Base-by-base conservation (phyloP, 1,140 invertebrate species). In the Drosophila aff. region DNA sequence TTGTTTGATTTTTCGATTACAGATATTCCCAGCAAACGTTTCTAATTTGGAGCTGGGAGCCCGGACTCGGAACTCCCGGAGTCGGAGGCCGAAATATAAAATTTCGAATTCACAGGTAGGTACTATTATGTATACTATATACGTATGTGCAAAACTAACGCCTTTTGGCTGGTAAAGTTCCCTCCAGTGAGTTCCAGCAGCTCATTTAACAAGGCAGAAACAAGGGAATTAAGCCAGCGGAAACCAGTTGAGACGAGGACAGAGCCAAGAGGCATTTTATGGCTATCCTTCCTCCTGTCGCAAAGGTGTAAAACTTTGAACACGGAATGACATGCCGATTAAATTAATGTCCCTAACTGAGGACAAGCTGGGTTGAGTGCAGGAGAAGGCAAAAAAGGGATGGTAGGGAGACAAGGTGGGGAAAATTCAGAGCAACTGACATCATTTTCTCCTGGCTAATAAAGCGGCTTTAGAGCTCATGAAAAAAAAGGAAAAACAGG, bases 231-330 rank as follows among this genome's bases (percentile, higher is more conserved):
- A 67, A 67, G 52, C 16, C 10, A 1, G 18, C 8, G 61, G 41
- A 36, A 64, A 60, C 36, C 10, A 38, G 33, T 16, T 23, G 40
- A 57, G 38, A 43, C 11, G 61, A 18, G 57, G 36, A 49, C 68
- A 75, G 47, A 76, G 68, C 72, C 49, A 59, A 66, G 53, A 76
- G 74, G 63, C 75, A 62, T 77, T 77, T 77, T 62, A 77, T 77
- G 57, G 31, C 41, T 55, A 55, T 63, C 69, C 69, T 38, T 21
- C 38, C 62, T 55, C 40, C 57, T 46, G 43, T 61, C 49, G 55
- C 18, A 77, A 52, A 77, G 64, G 75, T 77, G 75, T 69, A 77
- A 69, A 77, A 77, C 75, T 77, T 77, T 77, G 75, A 77, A 77
- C 75, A 77, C 57, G 64, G 57, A 77, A 77, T 77, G 75, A 68